Base-by-base conservation (phyloP, 2,888 invertebrate genomes). In the Agrilus cyanescens region DNA sequence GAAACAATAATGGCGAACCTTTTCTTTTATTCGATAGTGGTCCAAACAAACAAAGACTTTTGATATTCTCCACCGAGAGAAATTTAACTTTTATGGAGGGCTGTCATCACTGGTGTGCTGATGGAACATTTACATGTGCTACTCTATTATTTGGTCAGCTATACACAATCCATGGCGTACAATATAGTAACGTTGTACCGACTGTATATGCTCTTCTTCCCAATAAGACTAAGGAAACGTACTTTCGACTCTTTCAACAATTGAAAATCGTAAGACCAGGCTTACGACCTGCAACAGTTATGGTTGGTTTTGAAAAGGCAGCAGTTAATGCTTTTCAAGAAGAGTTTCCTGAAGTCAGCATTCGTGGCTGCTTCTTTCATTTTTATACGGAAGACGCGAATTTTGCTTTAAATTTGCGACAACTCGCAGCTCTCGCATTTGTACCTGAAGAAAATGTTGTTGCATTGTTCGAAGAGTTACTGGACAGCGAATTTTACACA, bases 71-170 rank as follows among this genome's bases (percentile, higher is more conserved):
- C 5, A 31, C 38, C 8, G 10, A 30, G 32, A 13, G 32, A 20
- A 40, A 34, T 33, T 34, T 40, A 14, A 16, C 15, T 7, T 32
- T 44, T 16, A 5, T 38, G 38, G 31, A 31, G 12, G 10, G 31
- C 33, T 37, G 16, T 18, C 35, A 43, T 39, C 40, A 41, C 40
- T 52, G 46, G 51, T 48, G 46, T 32, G 41, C 38, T n/a, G 51
- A 52, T 29, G 51, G 49, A n/a, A 50, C 52, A 25, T 52, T 51
- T 44, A 46, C 43, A 38, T 37, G 47, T 13, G 46, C 46, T 3
- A 52, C 50, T 31, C 7, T 32, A 7, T 37, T 46, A 15, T 53
- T 53, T 38, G 12, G 41, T 16, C n/a, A n/a, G n/a, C n/a, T n/a
- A n/a, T n/a, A n/a, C n/a, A n/a, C n/a, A n/a, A n/a, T n/a, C n/a